A percentile compares a stretch with the other conserved stretches of the same genome.
These are phyloP conservation scores for Andinoacara biseriatus DNA, from an alignment of 2,113 vertebrate species.

Conservation along the genomic window DNA sequence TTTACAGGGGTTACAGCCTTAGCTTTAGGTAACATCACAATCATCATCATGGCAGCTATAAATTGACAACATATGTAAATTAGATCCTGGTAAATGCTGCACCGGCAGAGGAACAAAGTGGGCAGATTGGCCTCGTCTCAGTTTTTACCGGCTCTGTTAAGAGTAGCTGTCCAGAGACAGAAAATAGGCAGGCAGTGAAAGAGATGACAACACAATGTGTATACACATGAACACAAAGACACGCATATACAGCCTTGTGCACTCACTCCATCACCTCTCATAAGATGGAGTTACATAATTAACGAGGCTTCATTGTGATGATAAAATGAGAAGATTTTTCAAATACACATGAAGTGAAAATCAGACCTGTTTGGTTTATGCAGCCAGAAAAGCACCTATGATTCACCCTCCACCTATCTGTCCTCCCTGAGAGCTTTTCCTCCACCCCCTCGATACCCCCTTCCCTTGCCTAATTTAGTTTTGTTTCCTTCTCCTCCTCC, in stretches of 20 bases:
- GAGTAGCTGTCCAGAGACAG: constrained; percentile 5
- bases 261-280: constrained; percentile 18
- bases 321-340: constrained; percentile 15
- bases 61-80: constrained; percentile 30
- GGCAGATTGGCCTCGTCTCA: constrained; percentile 4
- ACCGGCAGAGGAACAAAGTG: not conserved
- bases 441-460: not conserved
- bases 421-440: not conserved
- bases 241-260: not conserved
- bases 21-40: not conserved
- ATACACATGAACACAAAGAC: constrained; percentile 23
- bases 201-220: constrained; percentile 22
- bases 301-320: constrained; percentile 38
- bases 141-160: constrained; percentile 14
- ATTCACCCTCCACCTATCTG: not conserved
- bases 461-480: constrained; percentile 29
- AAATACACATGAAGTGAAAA: constrained; percentile 40
- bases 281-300: constrained; percentile 40
- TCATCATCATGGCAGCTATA: constrained; percentile 10
- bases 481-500: constrained; percentile 12
- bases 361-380: constrained; percentile 22
- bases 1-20: not conserved
- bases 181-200: not conserved
- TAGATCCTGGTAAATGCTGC: constrained; percentile 12
- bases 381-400: constrained; percentile 5